These are phyloP conservation scores for Coronaproctus castanopsis DNA, from an alignment of 2,888 invertebrate species.

Conservation along the genomic window DNA sequence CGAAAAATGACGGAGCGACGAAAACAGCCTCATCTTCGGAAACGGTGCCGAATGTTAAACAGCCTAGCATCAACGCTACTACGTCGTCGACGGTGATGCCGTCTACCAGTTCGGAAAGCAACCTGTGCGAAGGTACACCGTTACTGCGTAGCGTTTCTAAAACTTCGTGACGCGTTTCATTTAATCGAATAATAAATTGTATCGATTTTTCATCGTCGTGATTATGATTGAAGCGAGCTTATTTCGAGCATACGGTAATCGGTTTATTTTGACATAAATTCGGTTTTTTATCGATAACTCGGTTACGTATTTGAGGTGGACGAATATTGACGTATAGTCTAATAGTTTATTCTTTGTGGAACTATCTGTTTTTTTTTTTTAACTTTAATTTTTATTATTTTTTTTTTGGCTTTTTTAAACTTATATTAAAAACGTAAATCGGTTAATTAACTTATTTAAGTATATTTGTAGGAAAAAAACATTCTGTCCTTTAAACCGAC, in stretches of 20 bases:
- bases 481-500: neutral
- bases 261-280: no score
- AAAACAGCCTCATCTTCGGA: no score
- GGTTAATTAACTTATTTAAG: neutral
- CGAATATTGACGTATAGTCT: neutral
- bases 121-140: conserved; percentile 19
- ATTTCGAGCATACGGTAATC: no score
- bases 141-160: conserved; percentile 10
- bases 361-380: neutral
- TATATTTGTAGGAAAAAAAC: neutral
- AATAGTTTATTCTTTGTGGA: neutral
- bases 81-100: conserved; percentile 1
- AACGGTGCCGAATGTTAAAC: neutral
- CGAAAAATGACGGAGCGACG: no score
- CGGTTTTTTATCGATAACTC: no score
- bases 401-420: neutral
- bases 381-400: neutral
- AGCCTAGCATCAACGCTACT: conserved; percentile 3
- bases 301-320: neutral
- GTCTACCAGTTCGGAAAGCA: conserved; percentile 27
- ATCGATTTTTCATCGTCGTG: no score
- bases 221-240: no score
- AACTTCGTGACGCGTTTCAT: conserved; percentile 8
- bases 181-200: no score
- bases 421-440: neutral